A percentile compares a stretch with the other conserved stretches of the same genome.
These are phyloP conservation scores for Xiphophorus couchianus DNA, from an alignment of 2,113 vertebrate genomes.

Conservation along the genomic window DNA sequence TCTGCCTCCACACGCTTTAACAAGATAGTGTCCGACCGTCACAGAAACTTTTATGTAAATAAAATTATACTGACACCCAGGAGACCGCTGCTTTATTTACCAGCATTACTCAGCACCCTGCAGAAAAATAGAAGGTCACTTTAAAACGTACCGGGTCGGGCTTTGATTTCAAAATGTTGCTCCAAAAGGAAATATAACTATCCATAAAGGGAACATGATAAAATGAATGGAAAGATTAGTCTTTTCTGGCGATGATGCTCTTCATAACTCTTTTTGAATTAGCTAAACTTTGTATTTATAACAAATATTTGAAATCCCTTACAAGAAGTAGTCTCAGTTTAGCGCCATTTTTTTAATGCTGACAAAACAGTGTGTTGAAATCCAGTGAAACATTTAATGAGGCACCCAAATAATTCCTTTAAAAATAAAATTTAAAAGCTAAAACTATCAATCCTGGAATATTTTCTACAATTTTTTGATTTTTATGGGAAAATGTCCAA, in stretches of 20 bases:
- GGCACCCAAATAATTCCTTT: too few relatives aligned
- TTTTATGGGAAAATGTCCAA: too few relatives aligned
- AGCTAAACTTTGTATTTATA: not conserved
- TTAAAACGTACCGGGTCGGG: not conserved
- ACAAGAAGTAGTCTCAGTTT: not conserved
- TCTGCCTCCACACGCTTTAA: constrained; percentile 50
- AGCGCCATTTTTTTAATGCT: not conserved
- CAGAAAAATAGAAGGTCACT: not conserved
- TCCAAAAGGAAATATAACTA: not conserved
- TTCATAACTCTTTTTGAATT: not conserved
- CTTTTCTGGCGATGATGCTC: not conserved
- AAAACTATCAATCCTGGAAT: too few relatives aligned
- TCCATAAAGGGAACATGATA: not conserved
- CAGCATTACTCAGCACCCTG: not conserved
- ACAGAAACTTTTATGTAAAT: constrained; percentile 27
- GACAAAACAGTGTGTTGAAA: too few relatives aligned
- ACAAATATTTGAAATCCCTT: not conserved
- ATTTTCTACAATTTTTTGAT: too few relatives aligned
- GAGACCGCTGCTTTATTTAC: constrained; percentile 7
- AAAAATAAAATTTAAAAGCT: too few relatives aligned
- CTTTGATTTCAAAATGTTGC: not conserved
- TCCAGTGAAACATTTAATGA: too few relatives aligned
- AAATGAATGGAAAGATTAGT: not conserved
- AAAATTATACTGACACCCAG: constrained; percentile 12
- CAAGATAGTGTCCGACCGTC: constrained; percentile 37